A percentile compares a stretch with the other conserved stretches of the same genome.
These are phyloP conservation scores for Spongilla lacustris DNA, from an alignment of 37 sponge, comb jelly and placozoan genomes.

Conservation along the genomic window DNA sequence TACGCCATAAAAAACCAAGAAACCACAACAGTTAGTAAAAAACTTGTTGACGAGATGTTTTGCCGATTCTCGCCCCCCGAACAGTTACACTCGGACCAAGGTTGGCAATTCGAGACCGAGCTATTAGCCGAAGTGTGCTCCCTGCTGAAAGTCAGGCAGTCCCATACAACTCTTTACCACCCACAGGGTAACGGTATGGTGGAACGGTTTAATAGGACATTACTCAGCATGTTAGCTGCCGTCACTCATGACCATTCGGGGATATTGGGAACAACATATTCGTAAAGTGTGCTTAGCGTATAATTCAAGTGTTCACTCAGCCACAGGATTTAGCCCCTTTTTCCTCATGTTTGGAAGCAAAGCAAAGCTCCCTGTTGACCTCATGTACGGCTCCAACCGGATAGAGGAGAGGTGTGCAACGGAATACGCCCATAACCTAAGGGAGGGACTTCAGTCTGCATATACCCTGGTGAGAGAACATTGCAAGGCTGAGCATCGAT, in stretches of 20 bases:
- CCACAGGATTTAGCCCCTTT: too few species aligned
- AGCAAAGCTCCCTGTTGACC: constrained; percentile 30
- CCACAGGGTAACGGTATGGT: constrained; percentile 61
- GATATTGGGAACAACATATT: constrained; percentile 32
- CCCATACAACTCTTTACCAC: constrained; percentile 51
- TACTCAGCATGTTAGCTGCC: constrained; percentile 30
- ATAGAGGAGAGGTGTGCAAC: background rate
- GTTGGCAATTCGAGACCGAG: constrained; percentile 40
- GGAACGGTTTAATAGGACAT: constrained; percentile 55
- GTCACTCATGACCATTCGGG: background rate
- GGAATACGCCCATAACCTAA: constrained; percentile 25
- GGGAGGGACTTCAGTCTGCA: background rate
- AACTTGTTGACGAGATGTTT: too few species aligned
- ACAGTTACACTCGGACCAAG: too few species aligned
- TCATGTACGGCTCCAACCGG: background rate
- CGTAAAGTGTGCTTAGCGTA: constrained; percentile 42
- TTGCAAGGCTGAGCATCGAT: background rate
- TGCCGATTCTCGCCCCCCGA: too few species aligned
- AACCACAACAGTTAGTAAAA: constrained; percentile 24
- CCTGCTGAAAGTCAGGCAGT: constrained; percentile 18
- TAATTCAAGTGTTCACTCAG: too few species aligned
- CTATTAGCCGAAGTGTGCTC: constrained; percentile 32
- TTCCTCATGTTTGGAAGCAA: too few species aligned
- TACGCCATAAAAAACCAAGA: too few species aligned
- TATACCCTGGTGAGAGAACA: background rate